Evolutionary conservation across 2,797 vertebrate genomes (phyloP), one percentile per base, ranked within the genome.

Genomic region (Betta splendens): DNA sequence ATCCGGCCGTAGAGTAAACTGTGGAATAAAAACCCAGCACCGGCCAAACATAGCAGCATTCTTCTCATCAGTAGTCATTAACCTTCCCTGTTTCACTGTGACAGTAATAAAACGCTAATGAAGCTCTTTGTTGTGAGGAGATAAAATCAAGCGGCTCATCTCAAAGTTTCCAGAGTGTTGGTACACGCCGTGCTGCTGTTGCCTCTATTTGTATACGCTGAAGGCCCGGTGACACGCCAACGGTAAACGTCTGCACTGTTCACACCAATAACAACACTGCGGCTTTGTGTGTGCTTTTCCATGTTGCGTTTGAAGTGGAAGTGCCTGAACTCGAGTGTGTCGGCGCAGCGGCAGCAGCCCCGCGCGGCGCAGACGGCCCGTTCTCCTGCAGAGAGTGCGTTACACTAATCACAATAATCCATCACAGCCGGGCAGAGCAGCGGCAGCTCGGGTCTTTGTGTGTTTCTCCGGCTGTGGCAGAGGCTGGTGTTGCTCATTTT

Each of bases 131-230:
- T n/a, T n/a, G n/a, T n/a, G n/a, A n/a, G n/a, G n/a, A n/a, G n/a
- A n/a, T n/a, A n/a, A n/a, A n/a, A n/a, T n/a, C n/a, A n/a, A n/a
- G n/a, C n/a, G n/a, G n/a, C n/a, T n/a, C n/a, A n/a, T n/a, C n/a
- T n/a, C n/a, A n/a, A n/a, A n/a, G n/a, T n/a, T n/a, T n/a, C n/a
- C n/a, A n/a, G n/a, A n/a, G n/a, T n/a, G n/a, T n/a, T n/a, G n/a
- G n/a, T n/a, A n/a, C n/a, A n/a, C n/a, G n/a, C n/a, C n/a, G n/a
- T n/a, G n/a, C n/a, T n/a, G n/a, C n/a, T n/a, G n/a, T n/a, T n/a
- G n/a, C n/a, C 64, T 55, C 64, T 79, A 69, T 84, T 85, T 79
- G 75, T 81, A 74, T 53, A 63, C 13, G 1, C 12, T 31, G 21
- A 67, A 52, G 48, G 43, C 22, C 63, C 59, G 52, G 66, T 72